Evolutionary conservation across 1,140 invertebrate species (phyloP).

Genomic region (Lepidostoma basale): DNA sequence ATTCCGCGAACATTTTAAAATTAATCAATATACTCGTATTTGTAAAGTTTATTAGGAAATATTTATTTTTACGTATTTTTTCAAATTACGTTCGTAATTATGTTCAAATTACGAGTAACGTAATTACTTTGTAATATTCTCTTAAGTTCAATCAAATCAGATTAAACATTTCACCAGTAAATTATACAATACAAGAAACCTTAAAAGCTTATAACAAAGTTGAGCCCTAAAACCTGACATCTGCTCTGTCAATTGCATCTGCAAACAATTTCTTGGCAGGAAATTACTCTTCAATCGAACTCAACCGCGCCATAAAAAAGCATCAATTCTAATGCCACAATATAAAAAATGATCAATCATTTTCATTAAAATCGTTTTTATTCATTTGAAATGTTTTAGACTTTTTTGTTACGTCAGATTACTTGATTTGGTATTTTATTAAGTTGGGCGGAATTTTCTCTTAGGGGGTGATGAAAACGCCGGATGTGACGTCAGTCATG

Average conservation of each 20-base stretch:
- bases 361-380: too few relatives aligned
- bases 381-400: background rate
- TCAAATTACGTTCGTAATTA: too few relatives aligned
- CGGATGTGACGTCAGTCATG: conserved; percentile 23
- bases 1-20: too few relatives aligned
- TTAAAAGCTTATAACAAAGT: too few relatives aligned
- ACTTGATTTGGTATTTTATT: background rate
- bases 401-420: background rate
- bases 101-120: too few relatives aligned
- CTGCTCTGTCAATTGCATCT: background rate
- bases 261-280: background rate
- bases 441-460: background rate
- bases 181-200: too few relatives aligned
- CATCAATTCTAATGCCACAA: background rate
- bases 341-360: background rate
- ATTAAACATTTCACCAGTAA: too few relatives aligned
- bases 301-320: background rate
- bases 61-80: too few relatives aligned
- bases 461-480: background rate
- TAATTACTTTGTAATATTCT: too few relatives aligned
- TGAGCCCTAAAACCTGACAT: background rate
- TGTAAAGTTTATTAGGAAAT: too few relatives aligned
- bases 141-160: too few relatives aligned
- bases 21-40: too few relatives aligned
- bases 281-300: background rate